Evolutionary conservation across 1,140 invertebrate species (phyloP).

Genomic region (Zophobas morio): DNA sequence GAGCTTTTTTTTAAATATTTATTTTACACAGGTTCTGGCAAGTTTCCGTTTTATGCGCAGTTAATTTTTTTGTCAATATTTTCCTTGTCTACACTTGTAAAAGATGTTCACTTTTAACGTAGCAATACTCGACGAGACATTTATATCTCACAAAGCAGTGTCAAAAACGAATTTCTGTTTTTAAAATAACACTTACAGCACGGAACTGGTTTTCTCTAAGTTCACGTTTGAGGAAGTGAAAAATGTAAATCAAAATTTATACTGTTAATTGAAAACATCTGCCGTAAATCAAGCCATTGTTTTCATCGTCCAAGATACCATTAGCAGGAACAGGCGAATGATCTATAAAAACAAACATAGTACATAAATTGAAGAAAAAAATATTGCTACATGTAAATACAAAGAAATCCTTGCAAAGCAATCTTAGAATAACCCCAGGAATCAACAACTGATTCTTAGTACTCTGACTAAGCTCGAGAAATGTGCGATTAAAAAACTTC

Average conservation of each 20-base stretch:
- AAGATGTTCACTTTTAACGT: not conserved
- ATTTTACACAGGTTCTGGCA: slow-evolving; percentile 6
- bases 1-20: slow-evolving; percentile 24
- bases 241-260: not conserved
- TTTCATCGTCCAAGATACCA: slow-evolving; percentile 1
- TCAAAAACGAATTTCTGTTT: slow-evolving; percentile 15
- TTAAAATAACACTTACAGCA: slow-evolving; percentile 5
- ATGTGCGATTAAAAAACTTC: no score
- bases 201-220: not conserved
- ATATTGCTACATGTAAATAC: no score
- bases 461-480: no score
- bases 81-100: slow-evolving; percentile 1
- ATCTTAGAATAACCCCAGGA: no score
- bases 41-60: slow-evolving; percentile 17
- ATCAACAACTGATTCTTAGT: no score
- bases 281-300: slow-evolving; percentile 9
- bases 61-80: not conserved
- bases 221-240: slow-evolving; percentile 15
- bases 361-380: not conserved
- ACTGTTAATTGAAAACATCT: slow-evolving; percentile 15
- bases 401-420: no score
- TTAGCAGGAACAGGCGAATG: not conserved
- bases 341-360: not conserved
- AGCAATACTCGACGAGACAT: not conserved
- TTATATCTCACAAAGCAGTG: slow-evolving; percentile 14